Evolutionary conservation across 1,140 invertebrate genomes (phyloP).

Genomic region (Leptestheria dahalacensis): DNA sequence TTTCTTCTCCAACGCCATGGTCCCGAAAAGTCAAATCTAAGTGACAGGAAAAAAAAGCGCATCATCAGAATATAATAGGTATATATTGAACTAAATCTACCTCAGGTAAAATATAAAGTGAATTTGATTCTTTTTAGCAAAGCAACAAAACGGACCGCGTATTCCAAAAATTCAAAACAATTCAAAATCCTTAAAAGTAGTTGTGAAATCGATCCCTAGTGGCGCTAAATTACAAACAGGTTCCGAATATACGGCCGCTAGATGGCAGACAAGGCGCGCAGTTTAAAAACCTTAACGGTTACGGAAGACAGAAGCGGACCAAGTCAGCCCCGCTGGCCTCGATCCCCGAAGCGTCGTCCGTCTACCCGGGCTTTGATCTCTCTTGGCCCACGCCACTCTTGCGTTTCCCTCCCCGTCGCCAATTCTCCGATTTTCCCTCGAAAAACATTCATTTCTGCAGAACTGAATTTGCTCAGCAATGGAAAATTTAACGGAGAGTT

Average conservation of each 20-base stretch:
- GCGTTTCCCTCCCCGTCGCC: neutral
- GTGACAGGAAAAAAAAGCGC: neutral
- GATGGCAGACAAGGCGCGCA: neutral
- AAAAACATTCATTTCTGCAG: neutral
- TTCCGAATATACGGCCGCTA: neutral
- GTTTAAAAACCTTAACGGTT: neutral
- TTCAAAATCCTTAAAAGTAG: neutral
- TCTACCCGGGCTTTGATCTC: neutral
- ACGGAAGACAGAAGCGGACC: neutral
- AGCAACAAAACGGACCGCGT: neutral
- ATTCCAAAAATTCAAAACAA: too few species aligned
- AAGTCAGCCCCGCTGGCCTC: neutral
- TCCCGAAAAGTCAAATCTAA: neutral
- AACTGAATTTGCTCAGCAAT: neutral
- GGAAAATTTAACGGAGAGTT: neutral
- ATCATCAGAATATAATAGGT: neutral
- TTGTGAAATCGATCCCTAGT: too few species aligned
- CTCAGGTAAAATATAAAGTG: neutral
- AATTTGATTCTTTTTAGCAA: neutral
- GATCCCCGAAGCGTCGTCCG: neutral
- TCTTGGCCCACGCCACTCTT: neutral
- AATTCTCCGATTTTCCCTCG: neutral
- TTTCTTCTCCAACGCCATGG: neutral
- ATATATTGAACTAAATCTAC: neutral
- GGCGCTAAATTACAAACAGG: too few species aligned